phyloP scores from a whole-genome alignment of 2,888 invertebrate species.

The Mylabris sibirica region DNA sequence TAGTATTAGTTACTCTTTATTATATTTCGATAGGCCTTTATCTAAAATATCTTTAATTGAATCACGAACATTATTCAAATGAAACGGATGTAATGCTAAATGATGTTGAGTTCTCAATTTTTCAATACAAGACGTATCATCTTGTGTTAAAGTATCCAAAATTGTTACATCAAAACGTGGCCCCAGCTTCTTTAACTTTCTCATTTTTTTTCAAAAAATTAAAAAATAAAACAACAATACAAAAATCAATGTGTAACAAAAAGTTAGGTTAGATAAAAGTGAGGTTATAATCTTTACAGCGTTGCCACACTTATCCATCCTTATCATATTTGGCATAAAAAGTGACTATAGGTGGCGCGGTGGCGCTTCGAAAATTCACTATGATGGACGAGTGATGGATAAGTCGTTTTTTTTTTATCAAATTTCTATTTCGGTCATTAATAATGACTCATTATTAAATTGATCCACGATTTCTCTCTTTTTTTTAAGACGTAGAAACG shows the following conservation, averaged over 20 bases:
- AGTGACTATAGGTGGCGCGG: too few relatives aligned
- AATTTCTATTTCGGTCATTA: too few relatives aligned
- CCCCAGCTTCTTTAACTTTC: neutral
- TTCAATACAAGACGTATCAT: slow-evolving; percentile 67
- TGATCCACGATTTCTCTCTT: too few relatives aligned
- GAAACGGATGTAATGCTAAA: slow-evolving; percentile 70
- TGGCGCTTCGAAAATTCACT: too few relatives aligned
- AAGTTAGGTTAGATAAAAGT: neutral
- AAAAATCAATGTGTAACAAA: neutral
- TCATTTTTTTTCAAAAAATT: neutral
- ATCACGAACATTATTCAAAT: slow-evolving; percentile 67
- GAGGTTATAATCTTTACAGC: neutral
- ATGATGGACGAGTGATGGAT: too few relatives aligned
- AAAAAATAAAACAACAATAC: too few relatives aligned
- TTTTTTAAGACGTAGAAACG: too few relatives aligned
- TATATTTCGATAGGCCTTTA: slow-evolving; percentile 68
- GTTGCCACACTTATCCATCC: too few relatives aligned
- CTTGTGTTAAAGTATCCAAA: slow-evolving; percentile 64
- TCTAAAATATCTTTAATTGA: slow-evolving; percentile 68
- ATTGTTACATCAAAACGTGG: slow-evolving; percentile 63
- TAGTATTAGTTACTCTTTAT: slow-evolving; percentile 67
- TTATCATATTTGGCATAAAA: too few relatives aligned
- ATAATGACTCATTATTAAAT: too few relatives aligned
- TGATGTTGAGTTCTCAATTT: slow-evolving; percentile 66
- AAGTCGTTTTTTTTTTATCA: too few relatives aligned